Evolutionary conservation across 2,797 vertebrate species (phyloP).

Genomic region (Cynopterus sphinx): DNA sequence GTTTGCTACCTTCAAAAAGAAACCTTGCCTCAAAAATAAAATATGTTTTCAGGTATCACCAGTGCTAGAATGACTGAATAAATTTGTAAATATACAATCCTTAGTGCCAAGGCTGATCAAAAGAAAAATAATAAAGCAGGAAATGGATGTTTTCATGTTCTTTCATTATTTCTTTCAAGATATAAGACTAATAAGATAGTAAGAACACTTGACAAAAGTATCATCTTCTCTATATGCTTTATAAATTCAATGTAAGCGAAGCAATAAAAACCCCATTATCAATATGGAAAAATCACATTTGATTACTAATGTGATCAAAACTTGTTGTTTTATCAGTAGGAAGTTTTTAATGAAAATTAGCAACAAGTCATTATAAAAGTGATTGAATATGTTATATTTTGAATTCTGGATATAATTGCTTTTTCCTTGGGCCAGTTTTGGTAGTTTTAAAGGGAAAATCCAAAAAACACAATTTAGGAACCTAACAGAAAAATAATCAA

Average conservation of each 20-base stretch:
- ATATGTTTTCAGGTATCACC: background rate
- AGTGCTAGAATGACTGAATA: background rate
- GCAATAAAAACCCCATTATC: background rate
- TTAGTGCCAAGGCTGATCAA: background rate
- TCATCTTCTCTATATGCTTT: background rate
- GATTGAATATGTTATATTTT: background rate
- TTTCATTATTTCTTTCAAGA: background rate
- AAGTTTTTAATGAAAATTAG: background rate
- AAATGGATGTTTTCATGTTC: background rate
- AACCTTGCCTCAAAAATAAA: slow-evolving; percentile 34
- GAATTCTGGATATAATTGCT: background rate
- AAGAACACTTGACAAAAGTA: background rate
- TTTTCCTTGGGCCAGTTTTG: background rate
- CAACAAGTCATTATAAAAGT: background rate
- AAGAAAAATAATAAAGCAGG: slow-evolving; percentile 16
- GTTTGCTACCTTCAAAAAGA: slow-evolving; percentile 27
- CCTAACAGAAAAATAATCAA: background rate
- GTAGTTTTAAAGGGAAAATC: slow-evolving; percentile 2
- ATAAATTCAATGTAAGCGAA: slow-evolving; percentile 39
- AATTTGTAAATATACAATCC: background rate
- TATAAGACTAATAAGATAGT: background rate
- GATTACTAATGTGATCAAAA: background rate
- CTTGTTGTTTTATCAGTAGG: background rate
- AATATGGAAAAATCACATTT: background rate
- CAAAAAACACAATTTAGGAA: background rate